Evolutionary conservation across 2,113 vertebrate genomes (phyloP), one percentile per base, ranked within the genome.

Genomic region (Emydura subglobosa): DNA sequence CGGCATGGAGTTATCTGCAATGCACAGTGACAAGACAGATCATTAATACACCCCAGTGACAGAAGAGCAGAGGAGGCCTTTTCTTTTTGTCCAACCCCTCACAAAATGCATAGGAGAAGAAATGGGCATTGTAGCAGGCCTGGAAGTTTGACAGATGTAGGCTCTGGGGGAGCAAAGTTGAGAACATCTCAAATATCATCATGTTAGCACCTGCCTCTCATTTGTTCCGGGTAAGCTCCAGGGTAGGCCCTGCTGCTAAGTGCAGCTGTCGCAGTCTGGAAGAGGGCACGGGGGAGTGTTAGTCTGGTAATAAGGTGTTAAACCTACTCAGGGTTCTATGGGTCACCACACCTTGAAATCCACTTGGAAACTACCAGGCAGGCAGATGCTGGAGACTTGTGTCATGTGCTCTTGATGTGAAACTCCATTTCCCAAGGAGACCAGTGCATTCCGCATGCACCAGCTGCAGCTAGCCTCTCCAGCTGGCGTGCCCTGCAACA

Each of bases 1-100:
- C 5, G 99, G 99, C 91, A 99, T 98, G 13, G 98, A 98, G 76
- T 98, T 98, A 95, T 99, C 99, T 99, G 97, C 44, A 97, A 97
- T 31, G 97, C 51, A 97, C 3, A 95, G 80, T 54, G 59, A 86
- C 25, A 81, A 95, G 22, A 93, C 11, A 4, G 2, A 72, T 14
- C 22, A 25, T 91, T 94, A 91, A 51, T 61, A 91, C 24, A 81
- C 47, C 7, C 53, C 27, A 82, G 19, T 0, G 3, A 47, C 81
- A 95, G 7, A 6, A 91, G 50, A 79, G 16, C 19, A 81, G 0
- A 54, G 10, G 5, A 93, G 3, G 4, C 24, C 50, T 17, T 90
- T 91, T 7, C 92, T 82, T 82, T 86, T 47, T 16, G 68, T 86
- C 11, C 65, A 90, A 3, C 31, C 4, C 82, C 22, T 19, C 83